Conservation (phyloP, 2,797 vertebrate species). For the Lepidocolaptes lacrymiger region DNA sequence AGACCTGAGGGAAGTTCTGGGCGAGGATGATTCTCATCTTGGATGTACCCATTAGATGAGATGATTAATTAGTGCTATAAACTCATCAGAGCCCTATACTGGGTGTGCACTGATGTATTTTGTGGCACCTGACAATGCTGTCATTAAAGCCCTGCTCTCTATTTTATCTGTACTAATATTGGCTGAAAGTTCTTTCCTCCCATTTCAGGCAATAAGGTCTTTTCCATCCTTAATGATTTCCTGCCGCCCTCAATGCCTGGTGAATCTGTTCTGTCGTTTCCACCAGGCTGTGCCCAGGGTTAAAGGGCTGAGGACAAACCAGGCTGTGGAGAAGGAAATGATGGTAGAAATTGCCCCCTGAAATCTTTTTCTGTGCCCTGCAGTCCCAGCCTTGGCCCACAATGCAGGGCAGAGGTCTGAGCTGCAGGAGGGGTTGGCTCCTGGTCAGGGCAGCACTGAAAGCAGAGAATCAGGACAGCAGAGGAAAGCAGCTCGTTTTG, state of each 20-base stretch:
- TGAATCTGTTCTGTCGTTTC: neutral
- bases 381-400: neutral
- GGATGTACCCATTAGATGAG: no score
- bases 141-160: no score
- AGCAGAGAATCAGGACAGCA: neutral
- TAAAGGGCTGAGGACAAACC: neutral
- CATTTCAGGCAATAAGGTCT: no score
- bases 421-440: neutral
- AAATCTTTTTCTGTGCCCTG: neutral
- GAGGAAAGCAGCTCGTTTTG: neutral
- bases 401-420: neutral
- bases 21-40: no score
- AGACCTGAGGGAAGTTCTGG: no score
- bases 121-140: no score
- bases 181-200: no score
- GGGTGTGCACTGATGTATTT: no score
- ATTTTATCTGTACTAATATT: no score
- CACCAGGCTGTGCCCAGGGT: neutral
- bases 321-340: neutral
- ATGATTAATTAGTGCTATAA: no score
- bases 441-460: neutral
- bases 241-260: neutral
- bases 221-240: neutral
- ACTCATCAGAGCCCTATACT: no score
- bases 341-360: neutral